A percentile compares a stretch with the other conserved stretches of the same genome.
phyloP scores from a whole-genome alignment of 1,140 invertebrate species.

The Asobara japonica region DNA sequence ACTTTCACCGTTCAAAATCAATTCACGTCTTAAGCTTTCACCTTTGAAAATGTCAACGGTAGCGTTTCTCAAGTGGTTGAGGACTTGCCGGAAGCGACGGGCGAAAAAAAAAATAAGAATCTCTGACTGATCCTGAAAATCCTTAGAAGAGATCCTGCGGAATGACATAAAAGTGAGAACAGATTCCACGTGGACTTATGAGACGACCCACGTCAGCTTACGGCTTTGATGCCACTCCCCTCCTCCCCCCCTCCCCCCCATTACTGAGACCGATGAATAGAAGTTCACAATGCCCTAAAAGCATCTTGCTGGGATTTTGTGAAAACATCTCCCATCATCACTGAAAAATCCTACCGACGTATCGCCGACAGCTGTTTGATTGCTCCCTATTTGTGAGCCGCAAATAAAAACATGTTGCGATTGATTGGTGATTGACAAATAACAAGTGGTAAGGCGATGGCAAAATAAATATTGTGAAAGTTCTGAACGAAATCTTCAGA shows the following conservation, averaged over 20 bases:
- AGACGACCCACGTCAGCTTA: conserved; percentile 22
- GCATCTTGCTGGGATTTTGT: background rate
- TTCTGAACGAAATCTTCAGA: no score
- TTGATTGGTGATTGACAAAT: no score
- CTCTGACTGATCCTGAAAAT: background rate
- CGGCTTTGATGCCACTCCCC: background rate
- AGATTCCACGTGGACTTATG: conserved; percentile 19
- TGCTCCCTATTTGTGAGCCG: no score
- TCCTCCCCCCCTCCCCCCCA: no score
- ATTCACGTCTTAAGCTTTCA: no score
- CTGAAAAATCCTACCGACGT: background rate
- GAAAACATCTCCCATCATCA: background rate
- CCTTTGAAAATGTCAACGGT: no score
- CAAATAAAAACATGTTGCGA: no score
- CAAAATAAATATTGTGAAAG: no score
- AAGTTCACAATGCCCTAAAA: background rate
- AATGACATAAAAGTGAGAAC: conserved; percentile 13
- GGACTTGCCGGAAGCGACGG: background rate
- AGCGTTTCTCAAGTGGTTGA: background rate
- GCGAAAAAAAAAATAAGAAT: background rate
- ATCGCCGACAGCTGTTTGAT: background rate
- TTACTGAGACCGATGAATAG: conserved; percentile 26
- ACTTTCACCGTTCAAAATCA: no score
- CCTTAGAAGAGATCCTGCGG: background rate
- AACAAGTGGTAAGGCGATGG: no score